Percentiles rank a stretch among this genome's conserved stretches.
phyloP scores from a whole-genome alignment of 2,888 invertebrate species.

The Eurois occulta region DNA sequence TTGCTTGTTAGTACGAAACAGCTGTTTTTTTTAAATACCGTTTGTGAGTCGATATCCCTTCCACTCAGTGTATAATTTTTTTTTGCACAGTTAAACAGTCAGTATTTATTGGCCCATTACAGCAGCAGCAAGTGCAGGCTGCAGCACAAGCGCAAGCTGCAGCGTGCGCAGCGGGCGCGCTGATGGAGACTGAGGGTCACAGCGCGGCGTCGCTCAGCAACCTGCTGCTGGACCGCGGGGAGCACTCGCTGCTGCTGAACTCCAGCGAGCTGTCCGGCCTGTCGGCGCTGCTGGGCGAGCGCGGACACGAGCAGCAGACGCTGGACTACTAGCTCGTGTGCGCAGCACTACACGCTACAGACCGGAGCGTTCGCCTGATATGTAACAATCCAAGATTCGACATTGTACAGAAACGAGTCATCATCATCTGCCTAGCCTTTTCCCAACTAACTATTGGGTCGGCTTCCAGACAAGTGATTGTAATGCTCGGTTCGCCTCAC shows the following conservation, averaged over 20 bases:
- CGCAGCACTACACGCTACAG: too few species aligned
- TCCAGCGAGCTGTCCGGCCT: conserved; percentile 89
- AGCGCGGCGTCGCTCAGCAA: conserved; percentile 73
- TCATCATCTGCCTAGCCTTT: background rate
- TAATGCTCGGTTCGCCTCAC: background rate
- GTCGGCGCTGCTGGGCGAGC: conserved; percentile 68
- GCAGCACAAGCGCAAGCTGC: background rate
- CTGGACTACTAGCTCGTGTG: too few species aligned
- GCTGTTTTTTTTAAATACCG: too few species aligned
- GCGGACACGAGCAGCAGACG: conserved; percentile 29
- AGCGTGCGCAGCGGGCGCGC: conserved; percentile 40
- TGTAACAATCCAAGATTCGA: background rate
- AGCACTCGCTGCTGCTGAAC: conserved; percentile 79
- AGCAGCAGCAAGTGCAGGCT: conserved; percentile 40
- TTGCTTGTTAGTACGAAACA: too few species aligned
- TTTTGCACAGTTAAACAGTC: background rate
- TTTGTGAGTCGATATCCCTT: background rate
- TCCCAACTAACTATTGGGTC: background rate
- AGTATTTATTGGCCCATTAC: background rate
- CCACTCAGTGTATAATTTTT: background rate
- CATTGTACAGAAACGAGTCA: background rate
- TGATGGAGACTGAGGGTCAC: conserved; percentile 71
- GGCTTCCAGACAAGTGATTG: background rate
- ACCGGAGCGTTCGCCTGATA: background rate
- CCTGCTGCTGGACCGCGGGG: conserved; percentile 74